Evolutionary conservation across 1,140 invertebrate species (phyloP), one percentile per base, ranked within the genome.

Genomic region (Heliconius melpomene): DNA sequence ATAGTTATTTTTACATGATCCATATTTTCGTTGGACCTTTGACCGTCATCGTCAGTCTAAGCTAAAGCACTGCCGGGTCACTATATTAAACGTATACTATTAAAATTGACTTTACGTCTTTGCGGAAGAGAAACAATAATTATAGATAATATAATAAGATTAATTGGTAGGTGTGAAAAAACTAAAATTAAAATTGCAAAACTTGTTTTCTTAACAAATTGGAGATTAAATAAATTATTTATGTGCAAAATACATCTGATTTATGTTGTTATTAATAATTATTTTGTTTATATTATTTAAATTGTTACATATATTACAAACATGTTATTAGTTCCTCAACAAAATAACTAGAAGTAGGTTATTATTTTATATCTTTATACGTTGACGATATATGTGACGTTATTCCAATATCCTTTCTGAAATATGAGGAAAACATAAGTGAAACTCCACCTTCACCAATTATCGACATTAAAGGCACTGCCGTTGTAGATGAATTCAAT

Each of bases 151-250:
- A 66, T 66, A 66, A 66, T 26, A 66, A 66, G 60, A 66, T 66
- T 66, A 66, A 66, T 66, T 66, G 60, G 60, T 66, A 66, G 23
- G 60, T 66, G 60, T 29, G 60, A 66, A 66, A 66, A 66, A 29
- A 60, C 57, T 60, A n/a, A 66, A 66, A 66, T 66, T 66, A 66
- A 66, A 66, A 66, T 66, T 66, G 60, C 60, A 66, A 66, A 66
- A 66, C 60, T 29, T 16, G 26, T 66, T 66, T 57, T 57, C 9
- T 13, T 66, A 66, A 66, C 60, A 66, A 66, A 66, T 66, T 66
- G 60, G 23, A 29, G 23, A 23, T 66, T 66, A 66, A 66, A 26
- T 66, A 66, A 29, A 26, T 66, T 66, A 66, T 66, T 66, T 66
- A 29, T 66, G 60, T 66, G n/a, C 8, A 16, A 74, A 74, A 50